Conservation (phyloP, 2,113 vertebrate genomes). For the Peromyscus leucopus region DNA sequence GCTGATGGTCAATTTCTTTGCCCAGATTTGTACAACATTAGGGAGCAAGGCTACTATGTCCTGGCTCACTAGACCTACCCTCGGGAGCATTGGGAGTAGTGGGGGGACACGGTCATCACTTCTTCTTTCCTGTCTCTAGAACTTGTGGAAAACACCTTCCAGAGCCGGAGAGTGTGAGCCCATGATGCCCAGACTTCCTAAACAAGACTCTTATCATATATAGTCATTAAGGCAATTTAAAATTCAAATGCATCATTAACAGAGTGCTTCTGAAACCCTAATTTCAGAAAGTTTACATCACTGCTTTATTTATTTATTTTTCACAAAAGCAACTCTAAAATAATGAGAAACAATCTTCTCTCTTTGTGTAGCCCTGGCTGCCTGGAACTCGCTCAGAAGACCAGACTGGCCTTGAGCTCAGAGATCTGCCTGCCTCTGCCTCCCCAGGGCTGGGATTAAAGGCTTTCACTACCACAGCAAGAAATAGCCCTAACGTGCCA, state of each 20-base stretch:
- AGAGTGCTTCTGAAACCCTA: conserved; percentile 24
- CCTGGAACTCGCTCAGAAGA: neutral
- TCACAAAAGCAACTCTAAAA: conserved; percentile 33
- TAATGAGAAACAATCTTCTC: neutral
- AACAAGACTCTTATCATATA: neutral
- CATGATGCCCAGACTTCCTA: neutral
- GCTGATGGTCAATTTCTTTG: neutral
- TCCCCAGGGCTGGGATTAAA: neutral
- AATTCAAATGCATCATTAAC: conserved; percentile 22
- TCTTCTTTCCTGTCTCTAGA: neutral
- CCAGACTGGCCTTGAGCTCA: neutral
- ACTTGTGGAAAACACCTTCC: neutral
- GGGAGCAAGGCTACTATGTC: neutral
- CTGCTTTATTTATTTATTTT: neutral
- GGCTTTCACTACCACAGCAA: neutral
- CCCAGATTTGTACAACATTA: neutral
- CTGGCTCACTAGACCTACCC: neutral
- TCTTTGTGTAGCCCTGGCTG: neutral
- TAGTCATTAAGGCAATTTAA: neutral
- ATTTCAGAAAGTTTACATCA: conserved; percentile 33
- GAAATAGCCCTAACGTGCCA: neutral
- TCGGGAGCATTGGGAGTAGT: neutral
- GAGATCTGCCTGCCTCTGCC: neutral
- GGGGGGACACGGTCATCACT: neutral
- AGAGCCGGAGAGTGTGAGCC: neutral